Evolutionary conservation across 2,797 vertebrate species (phyloP), one percentile per base, ranked within the genome.

Genomic region (Salarias fasciatus): DNA sequence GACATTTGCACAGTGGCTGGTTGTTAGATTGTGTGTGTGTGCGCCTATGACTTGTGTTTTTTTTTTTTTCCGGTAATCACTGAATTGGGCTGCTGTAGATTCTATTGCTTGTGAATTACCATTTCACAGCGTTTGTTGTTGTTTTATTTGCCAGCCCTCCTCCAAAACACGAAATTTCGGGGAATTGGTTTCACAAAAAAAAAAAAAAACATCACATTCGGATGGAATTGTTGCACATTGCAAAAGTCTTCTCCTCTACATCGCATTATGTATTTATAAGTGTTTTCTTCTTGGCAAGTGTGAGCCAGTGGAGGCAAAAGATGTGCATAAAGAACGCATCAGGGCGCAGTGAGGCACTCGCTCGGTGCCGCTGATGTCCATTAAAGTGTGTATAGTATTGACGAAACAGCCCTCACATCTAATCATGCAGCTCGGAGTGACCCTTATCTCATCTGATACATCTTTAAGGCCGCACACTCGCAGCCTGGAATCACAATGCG

Each of bases 351-450:
- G 33, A 9, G 33, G 33, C 9, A 35, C 33, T 9, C n/a, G n/a
- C n/a, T n/a, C 9, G 2, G 33, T 9, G 9, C 33, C 33, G 35
- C 9, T 5, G 33, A 33, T 28, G 68, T 74, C 66, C 68, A 78
- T 88, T 79, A 85, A 60, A 68, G 52, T 33, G 55, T 30, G 49
- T 63, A 46, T 40, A 33, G 59, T 61, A 69, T 69, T 72, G 54
- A 60, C 58, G 60, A 80, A 83, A 81, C 65, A 57, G 50, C 68
- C 85, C 72, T 91, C 73, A 40, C 81, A 63, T 87, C 78, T 77
- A 87, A 90, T 91, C 83, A 85, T n/a, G 53, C 68, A 38, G 68
- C 67, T 71, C 77, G 77, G 71, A 85, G 87, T 79, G 84, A 69
- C 72, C 75, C 78, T 88, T 69, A 72, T 89, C 77, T 83, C 53